Conservation (phyloP, 2,888 invertebrate genomes). For the Galeruca laticollis region DNA sequence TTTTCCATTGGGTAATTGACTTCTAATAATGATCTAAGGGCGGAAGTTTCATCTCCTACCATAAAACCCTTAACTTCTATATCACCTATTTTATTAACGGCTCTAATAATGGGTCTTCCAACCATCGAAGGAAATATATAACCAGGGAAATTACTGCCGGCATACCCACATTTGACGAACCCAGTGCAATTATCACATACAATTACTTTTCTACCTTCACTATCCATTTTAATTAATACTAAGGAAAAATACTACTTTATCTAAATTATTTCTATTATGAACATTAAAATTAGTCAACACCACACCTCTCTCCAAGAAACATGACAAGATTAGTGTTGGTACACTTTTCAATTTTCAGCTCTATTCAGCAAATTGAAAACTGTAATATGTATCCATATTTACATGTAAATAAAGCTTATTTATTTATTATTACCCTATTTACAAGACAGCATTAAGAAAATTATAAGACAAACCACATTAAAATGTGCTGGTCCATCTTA, state of each 20-base stretch:
- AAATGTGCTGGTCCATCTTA: too few relatives aligned
- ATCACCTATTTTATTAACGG: conserved; percentile 97
- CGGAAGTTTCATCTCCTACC: conserved; percentile 99
- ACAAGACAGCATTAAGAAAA: too few relatives aligned
- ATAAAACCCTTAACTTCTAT: conserved; percentile 99
- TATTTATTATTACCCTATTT: too few relatives aligned
- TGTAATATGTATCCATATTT: too few relatives aligned
- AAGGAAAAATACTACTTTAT: conserved; percentile 26
- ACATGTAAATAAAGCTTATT: too few relatives aligned
- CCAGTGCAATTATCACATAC: conserved; percentile 99
- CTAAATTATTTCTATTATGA: conserved; percentile 32
- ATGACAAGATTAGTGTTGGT: conserved; percentile 22
- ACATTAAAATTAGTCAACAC: conserved; percentile 39
- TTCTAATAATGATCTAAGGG: conserved; percentile 95
- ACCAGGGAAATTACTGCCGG: conserved; percentile 98
- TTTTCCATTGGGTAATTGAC: conserved; percentile 99
- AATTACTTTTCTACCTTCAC: conserved; percentile 96
- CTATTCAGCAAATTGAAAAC: too few relatives aligned
- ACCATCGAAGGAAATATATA: conserved; percentile 99
- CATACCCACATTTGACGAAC: conserved; percentile 99
- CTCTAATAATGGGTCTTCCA: conserved; percentile 97
- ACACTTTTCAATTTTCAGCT: too few relatives aligned
- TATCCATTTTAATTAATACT: conserved; percentile 80
- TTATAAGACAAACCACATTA: too few relatives aligned
- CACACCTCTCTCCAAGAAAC: conserved; percentile 38